phyloP scores from a whole-genome alignment of 2,113 vertebrate species.

The Elgaria multicarinata region DNA sequence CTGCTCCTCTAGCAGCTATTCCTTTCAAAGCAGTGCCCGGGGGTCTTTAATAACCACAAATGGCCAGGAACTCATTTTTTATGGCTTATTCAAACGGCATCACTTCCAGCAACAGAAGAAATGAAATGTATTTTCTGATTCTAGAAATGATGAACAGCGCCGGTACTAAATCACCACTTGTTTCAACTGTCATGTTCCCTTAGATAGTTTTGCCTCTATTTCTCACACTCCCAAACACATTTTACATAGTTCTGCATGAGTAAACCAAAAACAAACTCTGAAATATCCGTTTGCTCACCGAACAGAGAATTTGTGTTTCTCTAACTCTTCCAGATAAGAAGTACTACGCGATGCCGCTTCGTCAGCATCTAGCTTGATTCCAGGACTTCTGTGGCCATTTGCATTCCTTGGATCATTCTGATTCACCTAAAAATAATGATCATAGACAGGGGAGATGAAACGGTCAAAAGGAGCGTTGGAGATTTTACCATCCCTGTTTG shows the following conservation, averaged over 20 bases:
- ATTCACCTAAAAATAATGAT: constrained; percentile 29
- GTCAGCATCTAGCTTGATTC: neutral
- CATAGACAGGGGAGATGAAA: neutral
- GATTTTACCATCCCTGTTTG: neutral
- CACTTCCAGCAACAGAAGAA: constrained; percentile 24
- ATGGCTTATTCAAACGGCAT: constrained; percentile 34
- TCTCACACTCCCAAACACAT: neutral
- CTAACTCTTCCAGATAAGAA: constrained; percentile 73
- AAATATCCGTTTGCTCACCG: constrained; percentile 62
- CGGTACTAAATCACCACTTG: constrained; percentile 28
- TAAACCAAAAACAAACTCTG: neutral
- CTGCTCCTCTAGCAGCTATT: neutral
- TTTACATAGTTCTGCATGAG: constrained; percentile 11
- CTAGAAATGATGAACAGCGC: constrained; percentile 27
- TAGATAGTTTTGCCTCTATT: constrained; percentile 14
- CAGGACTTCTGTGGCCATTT: neutral
- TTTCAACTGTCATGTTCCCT: constrained; percentile 28
- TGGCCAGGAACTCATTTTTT: constrained; percentile 35
- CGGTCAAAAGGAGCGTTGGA: neutral
- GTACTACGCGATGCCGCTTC: constrained; percentile 24
- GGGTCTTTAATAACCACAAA: constrained; percentile 14
- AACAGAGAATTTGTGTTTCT: constrained; percentile 77
- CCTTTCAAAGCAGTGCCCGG: constrained; percentile 14
- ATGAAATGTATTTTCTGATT: constrained; percentile 38
- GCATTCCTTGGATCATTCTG: constrained; percentile 25